phyloP scores from a whole-genome alignment of 2,888 invertebrate genomes.

The Saturnia pavonia region DNA sequence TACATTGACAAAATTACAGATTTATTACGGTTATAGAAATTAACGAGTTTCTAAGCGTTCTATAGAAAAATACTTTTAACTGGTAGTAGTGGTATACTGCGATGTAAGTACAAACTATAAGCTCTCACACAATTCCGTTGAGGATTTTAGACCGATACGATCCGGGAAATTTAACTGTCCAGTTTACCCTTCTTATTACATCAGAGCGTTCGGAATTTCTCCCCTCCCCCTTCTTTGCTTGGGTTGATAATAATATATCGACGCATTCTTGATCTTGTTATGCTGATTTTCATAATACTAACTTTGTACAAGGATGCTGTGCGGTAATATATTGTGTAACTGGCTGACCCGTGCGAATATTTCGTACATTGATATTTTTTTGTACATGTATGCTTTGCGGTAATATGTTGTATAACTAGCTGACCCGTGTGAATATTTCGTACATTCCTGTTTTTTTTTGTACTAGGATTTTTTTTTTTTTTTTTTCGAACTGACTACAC shows the following conservation, averaged over 20 bases:
- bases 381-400: no score
- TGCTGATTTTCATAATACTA: not conserved
- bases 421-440: no score
- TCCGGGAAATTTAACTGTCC: slow-evolving; percentile 6
- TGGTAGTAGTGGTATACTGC: not conserved
- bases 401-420: no score
- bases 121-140: slow-evolving; percentile 43
- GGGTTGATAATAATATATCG: not conserved
- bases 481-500: no score
- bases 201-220: not conserved
- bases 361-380: no score
- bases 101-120: slow-evolving; percentile 34
- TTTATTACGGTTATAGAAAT: no score
- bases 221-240: not conserved
- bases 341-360: no score
- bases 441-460: no score
- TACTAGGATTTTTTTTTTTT: no score
- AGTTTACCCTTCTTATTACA: slow-evolving; percentile 9
- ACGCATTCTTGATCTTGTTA: not conserved
- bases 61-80: not conserved
- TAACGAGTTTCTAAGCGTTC: not conserved
- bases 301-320: not conserved
- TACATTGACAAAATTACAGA: no score
- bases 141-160: slow-evolving; percentile 36
- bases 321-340: not conserved